Conservation (phyloP, 2,113 vertebrate species). For the Neoarius graeffei region DNA sequence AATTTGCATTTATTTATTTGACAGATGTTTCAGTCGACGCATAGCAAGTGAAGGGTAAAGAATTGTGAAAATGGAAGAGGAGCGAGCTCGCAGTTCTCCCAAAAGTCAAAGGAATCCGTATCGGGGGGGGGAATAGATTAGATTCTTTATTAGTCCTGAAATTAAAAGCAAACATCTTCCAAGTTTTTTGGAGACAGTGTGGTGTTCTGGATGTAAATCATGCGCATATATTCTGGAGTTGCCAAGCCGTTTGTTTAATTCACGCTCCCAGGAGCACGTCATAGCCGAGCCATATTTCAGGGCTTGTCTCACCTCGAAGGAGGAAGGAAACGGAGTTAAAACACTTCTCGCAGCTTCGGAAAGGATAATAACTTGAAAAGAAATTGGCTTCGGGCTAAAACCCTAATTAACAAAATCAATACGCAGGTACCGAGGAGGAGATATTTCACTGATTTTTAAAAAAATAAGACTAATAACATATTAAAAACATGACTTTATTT, state of each 20-base stretch:
- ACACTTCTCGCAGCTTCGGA: not conserved
- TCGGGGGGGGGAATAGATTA: not conserved
- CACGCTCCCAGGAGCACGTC: not conserved
- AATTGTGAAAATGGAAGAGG: not conserved
- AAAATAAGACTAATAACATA: not conserved
- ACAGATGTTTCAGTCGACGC: not conserved
- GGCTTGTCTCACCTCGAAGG: not conserved
- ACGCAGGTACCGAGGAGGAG: not conserved
- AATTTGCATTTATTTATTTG: not conserved
- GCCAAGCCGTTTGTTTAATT: not conserved
- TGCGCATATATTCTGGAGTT: not conserved
- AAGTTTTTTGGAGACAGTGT: not conserved
- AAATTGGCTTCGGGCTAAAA: constrained; percentile 1
- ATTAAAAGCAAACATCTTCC: not conserved
- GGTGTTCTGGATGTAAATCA: not conserved
- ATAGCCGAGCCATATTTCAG: not conserved
- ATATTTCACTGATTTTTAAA: not conserved
- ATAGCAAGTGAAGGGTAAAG: not conserved
- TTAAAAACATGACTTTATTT: not conserved
- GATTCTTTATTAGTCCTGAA: not conserved
- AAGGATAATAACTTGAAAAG: not conserved
- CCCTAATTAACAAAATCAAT: constrained; percentile 1
- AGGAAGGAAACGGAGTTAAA: not conserved
- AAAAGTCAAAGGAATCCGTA: not conserved
- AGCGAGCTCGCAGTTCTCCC: not conserved